Evolutionary conservation across 2,888 invertebrate genomes (phyloP).

Genomic region (Serripes groenlandicus): DNA sequence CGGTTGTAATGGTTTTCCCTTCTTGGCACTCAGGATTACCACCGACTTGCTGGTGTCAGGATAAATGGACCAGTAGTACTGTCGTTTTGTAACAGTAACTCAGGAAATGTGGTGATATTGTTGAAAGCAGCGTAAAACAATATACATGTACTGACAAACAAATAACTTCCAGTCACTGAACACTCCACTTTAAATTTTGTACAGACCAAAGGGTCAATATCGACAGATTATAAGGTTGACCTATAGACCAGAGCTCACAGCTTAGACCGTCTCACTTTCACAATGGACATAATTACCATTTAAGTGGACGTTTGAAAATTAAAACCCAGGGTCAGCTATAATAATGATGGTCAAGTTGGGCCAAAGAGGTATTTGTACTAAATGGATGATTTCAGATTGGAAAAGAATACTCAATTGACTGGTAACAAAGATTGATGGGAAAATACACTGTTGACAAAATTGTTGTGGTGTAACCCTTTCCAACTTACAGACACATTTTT

Average conservation of each 20-base stretch:
- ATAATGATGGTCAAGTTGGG: conserved; percentile 1
- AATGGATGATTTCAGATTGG: conserved; percentile 8
- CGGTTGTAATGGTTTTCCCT: no score
- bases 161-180: no score
- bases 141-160: no score
- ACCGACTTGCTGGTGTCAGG: no score
- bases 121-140: no score
- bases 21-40: no score
- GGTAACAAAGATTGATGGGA: background rate
- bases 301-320: background rate
- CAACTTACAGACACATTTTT: background rate
- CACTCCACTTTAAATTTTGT: no score
- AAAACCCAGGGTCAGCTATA: background rate
- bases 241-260: background rate
- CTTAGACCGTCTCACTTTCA: background rate
- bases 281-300: conserved; percentile 1
- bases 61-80: no score
- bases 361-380: background rate
- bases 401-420: background rate
- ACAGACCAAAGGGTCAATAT: no score
- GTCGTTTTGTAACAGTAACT: no score
- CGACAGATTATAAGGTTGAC: background rate
- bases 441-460: background rate
- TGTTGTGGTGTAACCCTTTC: background rate
- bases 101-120: no score